Evolutionary conservation across 2,888 invertebrate genomes (phyloP), one percentile per base, ranked within the genome.

Genomic region (Philereme vetulata): DNA sequence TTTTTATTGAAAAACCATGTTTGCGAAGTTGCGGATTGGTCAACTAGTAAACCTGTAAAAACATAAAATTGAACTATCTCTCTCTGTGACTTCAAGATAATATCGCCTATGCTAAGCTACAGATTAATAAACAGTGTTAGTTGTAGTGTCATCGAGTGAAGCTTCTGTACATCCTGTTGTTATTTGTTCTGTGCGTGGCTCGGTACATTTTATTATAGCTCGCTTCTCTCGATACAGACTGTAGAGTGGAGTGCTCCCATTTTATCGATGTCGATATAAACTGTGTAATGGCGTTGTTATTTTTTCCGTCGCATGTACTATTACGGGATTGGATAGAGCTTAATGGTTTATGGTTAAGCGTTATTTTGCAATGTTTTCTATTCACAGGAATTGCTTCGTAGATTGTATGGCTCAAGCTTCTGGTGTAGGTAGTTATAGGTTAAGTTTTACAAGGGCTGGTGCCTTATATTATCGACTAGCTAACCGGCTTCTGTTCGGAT

Each of bases 151-250:
- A 38, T 6, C 6, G 6, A 56, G 56, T 56, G 56, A 56, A 56
- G 11, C 33, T 38, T 32, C 44, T 10, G 21, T 5, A 32, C 2
- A 33, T 11, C 5, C 9, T 33, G 45, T 34, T 38, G 10, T 33
- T 34, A 38, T 38, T 5, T 50, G 10, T 38, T 56, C 56, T 51
- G 40, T 51, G 88, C 86, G 86, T 86, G 88, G 88, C 88, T 87
- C 80, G 86, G 88, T 90, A 92, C 90, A 89, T 91, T 92, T 92
- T 91, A 92, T 90, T 91, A 90, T 90, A 90, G 86, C 89, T 86
- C 82, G 84, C 84, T 84, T 87, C 88, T 88, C 85, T 89, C 90
- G 88, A 87, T 85, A 80, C 84, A 80, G 81, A 72, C 74, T 77
- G 42, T 42, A 74, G 70, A 78, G 84, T 80, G 80, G 78, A 71